Conservation (phyloP, 2,113 vertebrate species). For the Dromaius novaehollandiae region DNA sequence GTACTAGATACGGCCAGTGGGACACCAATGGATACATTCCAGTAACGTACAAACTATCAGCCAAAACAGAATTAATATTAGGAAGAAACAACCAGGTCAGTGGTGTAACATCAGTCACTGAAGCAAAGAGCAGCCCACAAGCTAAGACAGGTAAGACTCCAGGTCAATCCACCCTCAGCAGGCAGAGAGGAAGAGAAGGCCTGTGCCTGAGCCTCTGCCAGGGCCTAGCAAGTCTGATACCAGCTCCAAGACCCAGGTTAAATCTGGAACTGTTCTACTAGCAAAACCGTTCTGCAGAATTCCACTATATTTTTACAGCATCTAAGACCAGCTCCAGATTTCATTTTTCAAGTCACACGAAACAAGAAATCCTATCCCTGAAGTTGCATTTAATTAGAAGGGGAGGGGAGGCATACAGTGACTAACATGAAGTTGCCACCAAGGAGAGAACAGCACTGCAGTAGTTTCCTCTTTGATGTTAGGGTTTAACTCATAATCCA, state of each 20-base stretch:
- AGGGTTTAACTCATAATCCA: neutral
- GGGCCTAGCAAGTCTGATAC: neutral
- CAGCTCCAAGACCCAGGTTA: neutral
- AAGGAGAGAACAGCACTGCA: neutral
- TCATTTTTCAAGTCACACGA: neutral
- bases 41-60: neutral
- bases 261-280: neutral
- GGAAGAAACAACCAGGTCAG: neutral
- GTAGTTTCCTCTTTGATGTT: neutral
- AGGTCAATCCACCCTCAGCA: neutral
- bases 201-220: neutral
- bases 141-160: neutral
- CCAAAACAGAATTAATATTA: neutral
- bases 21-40: neutral
- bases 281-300: neutral
- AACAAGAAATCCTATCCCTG: neutral
- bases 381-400: neutral
- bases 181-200: neutral
- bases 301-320: neutral
- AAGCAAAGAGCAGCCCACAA: neutral
- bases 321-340: neutral
- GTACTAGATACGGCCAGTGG: neutral
- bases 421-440: neutral
- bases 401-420: neutral
- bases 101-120: neutral